Evolutionary conservation across 2,888 invertebrate genomes (phyloP), one percentile per base, ranked within the genome.

Genomic region (Orchestes rusci): DNA sequence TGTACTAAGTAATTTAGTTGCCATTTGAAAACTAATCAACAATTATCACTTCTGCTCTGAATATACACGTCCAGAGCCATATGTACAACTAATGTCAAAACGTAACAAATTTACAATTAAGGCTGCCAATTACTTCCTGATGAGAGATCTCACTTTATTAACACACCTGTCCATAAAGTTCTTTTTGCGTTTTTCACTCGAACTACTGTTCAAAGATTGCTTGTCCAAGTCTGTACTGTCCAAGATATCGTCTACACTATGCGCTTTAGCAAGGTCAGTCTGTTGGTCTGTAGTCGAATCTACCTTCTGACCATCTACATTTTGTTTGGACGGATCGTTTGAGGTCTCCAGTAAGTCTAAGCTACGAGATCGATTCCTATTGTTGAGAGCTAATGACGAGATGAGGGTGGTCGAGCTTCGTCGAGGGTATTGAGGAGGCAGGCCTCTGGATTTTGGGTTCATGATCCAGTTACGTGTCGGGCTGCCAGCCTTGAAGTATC

Each of bases 141-240:
- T 84, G 65, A 85, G 74, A 71, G 82, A 81, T 73, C 83, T 79
- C 69, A 85, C 82, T 78, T 85, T 85, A 71, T 83, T 84, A 58
- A 85, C 82, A 70, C 84, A 85, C 67, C 82, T 75, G 74, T 88
- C 87, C 79, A 89, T 84, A 67, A 89, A 87, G 68, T 86, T 87
- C 64, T 80, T 80, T 67, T 80, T 82, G 61, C 79, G 73, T 66
- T 82, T 82, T 56, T 77, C 68, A 56, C 65, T 74, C 61, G 74
- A 68, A 56, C 75, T 47, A 42, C 56, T 49, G 44, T 43, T 42
- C 38, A 40, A 35, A 29, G 48, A 43, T 31, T 40, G 39, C 23
- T 52, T 55, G 46, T 50, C 48, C 33, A 53, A 48, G 43, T 59
- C 60, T 51, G 52, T 54, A 51, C 54, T 54, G 43, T 60, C 59